phyloP scores from a whole-genome alignment of 2,888 invertebrate genomes.

The Torymus auratus region DNA sequence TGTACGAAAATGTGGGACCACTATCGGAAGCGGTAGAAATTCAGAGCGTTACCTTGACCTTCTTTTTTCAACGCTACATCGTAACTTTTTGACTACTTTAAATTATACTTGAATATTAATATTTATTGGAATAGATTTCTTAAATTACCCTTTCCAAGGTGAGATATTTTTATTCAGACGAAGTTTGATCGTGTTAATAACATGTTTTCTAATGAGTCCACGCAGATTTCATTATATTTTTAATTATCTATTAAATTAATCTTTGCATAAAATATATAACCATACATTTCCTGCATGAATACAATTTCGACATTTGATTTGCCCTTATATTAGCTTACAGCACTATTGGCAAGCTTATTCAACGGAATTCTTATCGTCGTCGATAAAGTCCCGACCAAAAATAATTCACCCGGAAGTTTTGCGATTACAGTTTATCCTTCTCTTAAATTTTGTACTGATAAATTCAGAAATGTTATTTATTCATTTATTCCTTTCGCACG shows the following conservation, averaged over 20 bases:
- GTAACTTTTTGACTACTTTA: constrained; percentile 3
- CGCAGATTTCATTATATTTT: too few relatives aligned
- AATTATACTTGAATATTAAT: neutral
- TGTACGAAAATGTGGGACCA: constrained; percentile 1
- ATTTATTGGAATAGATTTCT: neutral
- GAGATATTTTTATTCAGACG: too few relatives aligned
- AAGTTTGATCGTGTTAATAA: too few relatives aligned
- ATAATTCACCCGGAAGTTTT: constrained; percentile 24
- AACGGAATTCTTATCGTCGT: constrained; percentile 20
- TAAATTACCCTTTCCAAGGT: too few relatives aligned
- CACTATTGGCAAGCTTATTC: neutral
- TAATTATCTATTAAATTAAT: too few relatives aligned
- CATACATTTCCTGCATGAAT: neutral
- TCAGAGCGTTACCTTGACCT: constrained; percentile 44
- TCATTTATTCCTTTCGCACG: too few relatives aligned
- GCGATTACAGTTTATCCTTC: constrained; percentile 6
- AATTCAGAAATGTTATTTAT: too few relatives aligned
- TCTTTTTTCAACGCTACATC: constrained; percentile 29
- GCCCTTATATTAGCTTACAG: neutral
- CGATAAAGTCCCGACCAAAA: constrained; percentile 33
- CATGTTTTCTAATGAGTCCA: too few relatives aligned
- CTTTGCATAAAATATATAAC: too few relatives aligned
- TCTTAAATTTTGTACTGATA: too few relatives aligned
- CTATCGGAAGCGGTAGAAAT: constrained; percentile 27
- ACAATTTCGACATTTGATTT: neutral